phyloP scores from a whole-genome alignment of 2,797 vertebrate genomes.

The Furcifer pardalis region DNA sequence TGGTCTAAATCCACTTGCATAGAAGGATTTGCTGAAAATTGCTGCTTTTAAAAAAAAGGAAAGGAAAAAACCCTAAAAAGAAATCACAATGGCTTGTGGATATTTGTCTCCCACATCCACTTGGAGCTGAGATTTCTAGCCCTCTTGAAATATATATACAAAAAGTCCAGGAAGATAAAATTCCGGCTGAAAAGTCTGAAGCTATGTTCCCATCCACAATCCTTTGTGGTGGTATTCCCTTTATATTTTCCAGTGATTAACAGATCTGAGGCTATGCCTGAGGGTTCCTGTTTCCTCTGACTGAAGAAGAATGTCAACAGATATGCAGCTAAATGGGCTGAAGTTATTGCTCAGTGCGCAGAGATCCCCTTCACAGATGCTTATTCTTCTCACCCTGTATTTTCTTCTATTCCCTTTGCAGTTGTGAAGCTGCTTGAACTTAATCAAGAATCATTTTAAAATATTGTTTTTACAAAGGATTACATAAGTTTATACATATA shows the following conservation, averaged over 20 bases:
- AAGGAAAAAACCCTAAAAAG: background rate
- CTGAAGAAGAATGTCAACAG: background rate
- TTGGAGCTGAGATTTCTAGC: conserved; percentile 33
- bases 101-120: conserved; percentile 33
- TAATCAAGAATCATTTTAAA: background rate
- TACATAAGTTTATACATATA: background rate
- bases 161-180: conserved; percentile 31
- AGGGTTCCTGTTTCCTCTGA: background rate
- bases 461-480: background rate
- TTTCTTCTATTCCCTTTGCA: background rate
- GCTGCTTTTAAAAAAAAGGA: background rate
- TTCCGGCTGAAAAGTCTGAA: conserved; percentile 30
- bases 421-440: background rate
- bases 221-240: background rate
- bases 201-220: background rate
- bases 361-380: background rate
- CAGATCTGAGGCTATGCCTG: background rate
- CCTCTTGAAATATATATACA: conserved; percentile 21
- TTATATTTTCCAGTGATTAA: conserved; percentile 8
- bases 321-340: background rate
- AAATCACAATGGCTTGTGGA: conserved; percentile 23
- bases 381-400: background rate
- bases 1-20: background rate
- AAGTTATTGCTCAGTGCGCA: background rate
- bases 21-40: conserved; percentile 14